phyloP scores from a whole-genome alignment of 2,888 invertebrate genomes.

The Neuroscelio doddi region DNA sequence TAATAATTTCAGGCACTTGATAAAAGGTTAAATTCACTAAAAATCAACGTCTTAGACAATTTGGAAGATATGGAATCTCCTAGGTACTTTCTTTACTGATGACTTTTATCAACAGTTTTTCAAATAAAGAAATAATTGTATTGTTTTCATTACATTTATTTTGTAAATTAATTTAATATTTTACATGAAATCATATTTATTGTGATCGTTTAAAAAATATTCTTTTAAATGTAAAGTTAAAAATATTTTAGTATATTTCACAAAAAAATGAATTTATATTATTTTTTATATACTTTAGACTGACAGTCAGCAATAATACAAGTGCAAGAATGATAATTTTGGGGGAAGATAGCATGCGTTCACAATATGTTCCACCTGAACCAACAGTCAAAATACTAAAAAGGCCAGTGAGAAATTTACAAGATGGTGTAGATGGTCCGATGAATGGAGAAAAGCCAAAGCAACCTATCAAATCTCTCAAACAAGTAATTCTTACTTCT shows the following conservation, averaged over 20 bases:
- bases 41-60: conserved; percentile 60
- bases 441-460: conserved; percentile 80
- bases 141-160: too few species aligned
- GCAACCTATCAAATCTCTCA: conserved; percentile 86
- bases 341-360: conserved; percentile 85
- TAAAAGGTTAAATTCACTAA: conserved; percentile 67
- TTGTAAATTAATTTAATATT: too few species aligned
- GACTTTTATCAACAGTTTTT: too few species aligned
- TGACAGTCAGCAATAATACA: conserved; percentile 54
- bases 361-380: conserved; percentile 85
- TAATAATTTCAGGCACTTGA: conserved; percentile 66
- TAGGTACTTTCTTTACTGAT: conserved; percentile 53
- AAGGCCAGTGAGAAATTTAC: conserved; percentile 76
- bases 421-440: conserved; percentile 73
- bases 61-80: conserved; percentile 63
- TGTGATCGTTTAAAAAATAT: too few species aligned
- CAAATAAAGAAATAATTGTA: too few species aligned
- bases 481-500: conserved; percentile 74
- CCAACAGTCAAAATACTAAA: conserved; percentile 90
- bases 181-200: too few species aligned
- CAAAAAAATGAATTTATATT: too few species aligned
- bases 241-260: too few species aligned
- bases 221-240: too few species aligned
- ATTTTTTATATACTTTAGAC: conserved; percentile 44
- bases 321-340: conserved; percentile 80